A percentile compares a stretch with the other conserved stretches of the same genome.
Conservation (phyloP, 23 tunicate species). For the Ascidia mentula region DNA sequence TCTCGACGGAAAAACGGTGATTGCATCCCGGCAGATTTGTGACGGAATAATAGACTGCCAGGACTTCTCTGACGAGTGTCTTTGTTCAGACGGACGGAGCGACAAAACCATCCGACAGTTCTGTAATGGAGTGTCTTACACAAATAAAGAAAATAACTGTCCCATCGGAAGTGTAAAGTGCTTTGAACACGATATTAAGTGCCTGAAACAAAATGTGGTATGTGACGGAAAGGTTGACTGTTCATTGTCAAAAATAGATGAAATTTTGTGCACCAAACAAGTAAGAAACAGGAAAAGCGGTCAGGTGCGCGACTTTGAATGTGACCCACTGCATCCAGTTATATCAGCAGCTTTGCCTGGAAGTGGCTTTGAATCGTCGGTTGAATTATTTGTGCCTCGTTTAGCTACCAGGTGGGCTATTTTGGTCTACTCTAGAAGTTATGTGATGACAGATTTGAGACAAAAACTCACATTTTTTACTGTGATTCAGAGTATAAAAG, state of each 20-base stretch:
- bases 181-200: conserved; percentile 8
- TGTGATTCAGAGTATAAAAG: no score
- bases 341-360: neutral
- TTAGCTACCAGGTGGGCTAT: neutral
- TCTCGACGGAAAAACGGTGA: conserved; percentile 19
- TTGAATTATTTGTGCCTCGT: neutral
- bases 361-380: neutral
- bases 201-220: conserved; percentile 20
- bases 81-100: conserved; percentile 1
- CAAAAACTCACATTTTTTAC: no score
- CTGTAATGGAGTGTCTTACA: conserved; percentile 26
- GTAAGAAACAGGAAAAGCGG: no score
- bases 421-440: no score
- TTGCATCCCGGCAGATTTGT: conserved; percentile 40
- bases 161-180: neutral
- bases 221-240: conserved; percentile 32
- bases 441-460: no score
- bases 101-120: neutral
- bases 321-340: neutral
- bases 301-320: neutral
- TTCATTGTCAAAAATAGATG: conserved; percentile 20
- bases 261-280: conserved; percentile 19
- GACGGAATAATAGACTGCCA: conserved; percentile 39
- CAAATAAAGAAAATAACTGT: neutral
- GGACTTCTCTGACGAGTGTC: conserved; percentile 44